These are phyloP conservation scores for Phrynocephalus guinanensis DNA, from an alignment of 2,797 vertebrate species.

Conservation along the genomic window DNA sequence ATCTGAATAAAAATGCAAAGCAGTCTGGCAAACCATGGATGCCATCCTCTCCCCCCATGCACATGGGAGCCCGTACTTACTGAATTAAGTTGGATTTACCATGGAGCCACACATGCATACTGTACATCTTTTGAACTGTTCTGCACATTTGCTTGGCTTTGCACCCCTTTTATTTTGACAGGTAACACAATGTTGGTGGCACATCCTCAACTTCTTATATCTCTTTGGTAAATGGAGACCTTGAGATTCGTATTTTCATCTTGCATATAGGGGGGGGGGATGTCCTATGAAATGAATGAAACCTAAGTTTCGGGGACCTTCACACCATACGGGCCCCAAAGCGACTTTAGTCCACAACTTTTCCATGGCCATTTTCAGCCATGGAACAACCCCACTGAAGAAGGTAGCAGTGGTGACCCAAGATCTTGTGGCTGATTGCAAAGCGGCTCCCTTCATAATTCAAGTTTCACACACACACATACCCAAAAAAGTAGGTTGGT, in stretches of 20 bases:
- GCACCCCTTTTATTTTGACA: neutral
- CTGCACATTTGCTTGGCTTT: neutral
- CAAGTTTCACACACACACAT: too few species aligned
- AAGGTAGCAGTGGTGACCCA: too few species aligned
- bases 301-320: too few species aligned
- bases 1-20: neutral
- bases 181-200: neutral
- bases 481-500: too few species aligned
- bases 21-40: neutral
- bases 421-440: too few species aligned
- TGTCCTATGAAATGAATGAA: too few species aligned
- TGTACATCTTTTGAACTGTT: neutral
- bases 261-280: neutral
- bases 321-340: too few species aligned
- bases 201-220: neutral
- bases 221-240: constrained; percentile 8
- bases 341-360: too few species aligned
- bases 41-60: neutral
- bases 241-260: neutral
- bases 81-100: neutral
- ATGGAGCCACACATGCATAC: neutral
- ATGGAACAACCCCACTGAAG: too few species aligned
- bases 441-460: too few species aligned
- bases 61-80: neutral
- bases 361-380: too few species aligned